Percentiles rank a stretch among this genome's conserved stretches.
phyloP scores from a whole-genome alignment of 1,140 invertebrate genomes.

The Procambarus virginalis region DNA sequence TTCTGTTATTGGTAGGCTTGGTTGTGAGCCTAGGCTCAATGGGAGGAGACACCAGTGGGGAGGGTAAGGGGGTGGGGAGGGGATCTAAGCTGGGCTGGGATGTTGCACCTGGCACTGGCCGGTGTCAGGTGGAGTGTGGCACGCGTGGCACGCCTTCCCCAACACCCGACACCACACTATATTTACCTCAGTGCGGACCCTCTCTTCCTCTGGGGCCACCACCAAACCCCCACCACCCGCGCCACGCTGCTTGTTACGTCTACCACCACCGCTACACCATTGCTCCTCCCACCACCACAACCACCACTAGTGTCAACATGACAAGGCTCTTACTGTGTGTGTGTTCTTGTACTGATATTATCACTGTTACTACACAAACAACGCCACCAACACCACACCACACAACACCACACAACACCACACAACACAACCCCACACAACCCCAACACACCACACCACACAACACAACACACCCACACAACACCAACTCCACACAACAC shows the following conservation, averaged over 20 bases:
- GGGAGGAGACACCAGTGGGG: background rate
- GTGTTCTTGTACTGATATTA: no score
- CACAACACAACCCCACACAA: no score
- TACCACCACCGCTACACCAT: background rate
- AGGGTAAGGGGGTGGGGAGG: background rate
- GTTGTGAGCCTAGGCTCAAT: background rate
- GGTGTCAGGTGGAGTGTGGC: conserved; percentile 60
- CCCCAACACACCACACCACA: no score
- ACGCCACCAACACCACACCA: no score
- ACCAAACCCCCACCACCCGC: conserved; percentile 14
- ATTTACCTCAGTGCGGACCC: conserved; percentile 28
- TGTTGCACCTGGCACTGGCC: conserved; percentile 60
- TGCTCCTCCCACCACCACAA: no score
- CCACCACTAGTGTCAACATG: no score
- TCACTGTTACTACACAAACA: no score
- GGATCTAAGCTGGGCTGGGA: background rate
- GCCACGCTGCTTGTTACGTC: background rate
- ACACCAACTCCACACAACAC: no score
- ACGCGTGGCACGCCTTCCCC: conserved; percentile 54
- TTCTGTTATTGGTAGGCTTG: background rate
- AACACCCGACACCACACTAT: conserved; percentile 63
- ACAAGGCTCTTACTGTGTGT: no score
- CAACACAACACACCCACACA: no score
- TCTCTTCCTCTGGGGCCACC: conserved; percentile 4
- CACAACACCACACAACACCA: no score